Base-by-base conservation (phyloP, 2,797 vertebrate genomes). In the Propithecus perrieri region DNA sequence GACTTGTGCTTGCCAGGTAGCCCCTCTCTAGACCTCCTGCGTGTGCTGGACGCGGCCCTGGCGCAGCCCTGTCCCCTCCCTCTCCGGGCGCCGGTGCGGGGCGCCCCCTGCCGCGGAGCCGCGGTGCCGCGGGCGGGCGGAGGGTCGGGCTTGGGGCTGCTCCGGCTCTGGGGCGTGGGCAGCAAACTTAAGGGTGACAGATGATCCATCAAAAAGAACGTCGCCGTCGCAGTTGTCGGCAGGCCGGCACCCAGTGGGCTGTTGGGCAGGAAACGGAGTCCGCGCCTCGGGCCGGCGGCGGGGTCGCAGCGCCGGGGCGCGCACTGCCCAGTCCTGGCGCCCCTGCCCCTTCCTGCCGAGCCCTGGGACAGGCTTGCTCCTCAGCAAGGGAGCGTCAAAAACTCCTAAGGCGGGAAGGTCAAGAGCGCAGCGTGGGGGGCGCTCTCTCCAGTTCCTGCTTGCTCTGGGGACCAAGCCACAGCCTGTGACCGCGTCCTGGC, bases 91-190 rank as follows among this genome's bases (percentile, higher is more conserved):
- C 43, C 43, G 7, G 89, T n/a, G 0, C 93, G 22, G 78, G 92
- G 55, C 30, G 43, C 89, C 95, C 92, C 95, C 97, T 93, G 94
- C 94, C 91, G 89, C 65, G 26, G 24, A 91, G 20, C 1, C 46
- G 63, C 17, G 33, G 28, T 33, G 50, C 46, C n/a, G 0, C 41
- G 4, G 30, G 59, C n/a, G 57, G 74, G 13, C 46, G 26, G 43
- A 50, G 46, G 78, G 38, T 38, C 67, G 24, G 0, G 0, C 35
- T 28, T 24, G 41, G 7, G 48, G 24, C 22, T 57, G 50, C 11
- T 12, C 43, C 43, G 43, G 61, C n/a, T 65, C 48, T 14, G 15
- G 13, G 15, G 0, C 0, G 0, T 17, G 35, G 38, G 18, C 28
- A 2, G 6, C 41, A 59, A 30, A 94, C 20, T 38, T 33, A 15